A percentile compares a stretch with the other conserved stretches of the same genome.
Evolutionary conservation across 1,140 invertebrate genomes (phyloP).

Genomic region (Neocloeon triangulifer): DNA sequence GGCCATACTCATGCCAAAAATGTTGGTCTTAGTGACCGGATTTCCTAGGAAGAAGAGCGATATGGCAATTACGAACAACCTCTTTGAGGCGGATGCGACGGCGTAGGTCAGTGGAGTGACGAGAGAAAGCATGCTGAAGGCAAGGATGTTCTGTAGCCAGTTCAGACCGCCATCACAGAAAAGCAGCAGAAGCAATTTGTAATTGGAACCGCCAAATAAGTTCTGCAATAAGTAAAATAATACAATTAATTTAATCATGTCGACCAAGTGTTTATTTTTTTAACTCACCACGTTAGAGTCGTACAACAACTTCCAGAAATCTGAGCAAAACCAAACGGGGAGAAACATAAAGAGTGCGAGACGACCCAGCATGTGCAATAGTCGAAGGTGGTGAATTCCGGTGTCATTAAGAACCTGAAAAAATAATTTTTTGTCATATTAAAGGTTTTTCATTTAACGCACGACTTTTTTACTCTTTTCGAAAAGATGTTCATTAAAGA

Average conservation of each 20-base stretch:
- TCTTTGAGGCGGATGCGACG: slow-evolving; percentile 86
- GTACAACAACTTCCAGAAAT: slow-evolving; percentile 38
- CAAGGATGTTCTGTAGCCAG: slow-evolving; percentile 86
- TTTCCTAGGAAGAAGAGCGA: slow-evolving; percentile 77
- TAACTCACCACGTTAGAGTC: slow-evolving; percentile 28
- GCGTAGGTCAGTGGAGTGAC: slow-evolving; percentile 87
- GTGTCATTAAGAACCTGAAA: slow-evolving; percentile 64
- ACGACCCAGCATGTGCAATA: slow-evolving; percentile 62
- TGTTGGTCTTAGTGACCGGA: slow-evolving; percentile 69
- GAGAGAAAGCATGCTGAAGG: slow-evolving; percentile 74
- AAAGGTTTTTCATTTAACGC: no score
- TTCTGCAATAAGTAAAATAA: slow-evolving; percentile 11
- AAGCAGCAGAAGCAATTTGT: slow-evolving; percentile 35
- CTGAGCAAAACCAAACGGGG: slow-evolving; percentile 67
- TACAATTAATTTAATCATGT: slow-evolving; percentile 4
- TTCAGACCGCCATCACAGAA: slow-evolving; percentile 68
- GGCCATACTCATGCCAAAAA: slow-evolving; percentile 78
- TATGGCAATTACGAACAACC: slow-evolving; percentile 77
- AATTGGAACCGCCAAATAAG: slow-evolving; percentile 14
- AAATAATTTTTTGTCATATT: no score
- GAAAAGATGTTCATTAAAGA: slow-evolving; percentile 88
- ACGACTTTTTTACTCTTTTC: slow-evolving; percentile 60
- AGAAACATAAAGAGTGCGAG: slow-evolving; percentile 62
- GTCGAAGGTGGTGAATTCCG: slow-evolving; percentile 61
- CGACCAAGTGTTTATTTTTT: no score